Evolutionary conservation across 2,113 vertebrate genomes (phyloP).

Genomic region (Gallinago jamesoni): DNA sequence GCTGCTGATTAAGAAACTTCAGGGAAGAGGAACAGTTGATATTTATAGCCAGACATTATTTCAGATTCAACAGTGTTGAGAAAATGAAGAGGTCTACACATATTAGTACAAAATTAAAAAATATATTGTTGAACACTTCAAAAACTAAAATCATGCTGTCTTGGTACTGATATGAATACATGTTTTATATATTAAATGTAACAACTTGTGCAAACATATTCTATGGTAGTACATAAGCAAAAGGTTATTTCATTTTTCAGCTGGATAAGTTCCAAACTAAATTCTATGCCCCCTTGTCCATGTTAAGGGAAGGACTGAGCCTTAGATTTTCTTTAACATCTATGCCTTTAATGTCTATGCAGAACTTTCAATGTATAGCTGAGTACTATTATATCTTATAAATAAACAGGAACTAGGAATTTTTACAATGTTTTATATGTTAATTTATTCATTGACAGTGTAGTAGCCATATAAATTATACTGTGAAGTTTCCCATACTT

Average conservation of each 20-base stretch:
- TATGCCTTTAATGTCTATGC: not conserved
- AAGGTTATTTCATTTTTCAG: conserved; percentile 2
- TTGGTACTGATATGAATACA: not conserved
- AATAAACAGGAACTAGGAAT: conserved; percentile 14
- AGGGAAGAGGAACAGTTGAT: not conserved
- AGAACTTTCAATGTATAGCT: not conserved
- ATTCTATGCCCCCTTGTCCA: not conserved
- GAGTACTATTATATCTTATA: not conserved
- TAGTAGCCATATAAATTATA: not conserved
- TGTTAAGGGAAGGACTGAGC: not conserved
- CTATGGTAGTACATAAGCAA: not conserved
- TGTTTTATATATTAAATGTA: not conserved
- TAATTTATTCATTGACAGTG: conserved; percentile 33
- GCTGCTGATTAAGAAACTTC: not conserved
- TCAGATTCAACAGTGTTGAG: not conserved
- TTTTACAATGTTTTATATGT: conserved; percentile 44
- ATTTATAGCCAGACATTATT: not conserved
- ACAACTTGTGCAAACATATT: not conserved
- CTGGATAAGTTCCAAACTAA: not conserved
- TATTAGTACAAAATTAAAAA: not conserved
- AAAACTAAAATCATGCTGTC: not conserved
- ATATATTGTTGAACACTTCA: not conserved
- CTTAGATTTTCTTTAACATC: not conserved
- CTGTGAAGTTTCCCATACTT: conserved; percentile 12
- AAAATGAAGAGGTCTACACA: not conserved